Evolutionary conservation across 2,113 vertebrate species (phyloP).

Genomic region (Podocnemis expansa): DNA sequence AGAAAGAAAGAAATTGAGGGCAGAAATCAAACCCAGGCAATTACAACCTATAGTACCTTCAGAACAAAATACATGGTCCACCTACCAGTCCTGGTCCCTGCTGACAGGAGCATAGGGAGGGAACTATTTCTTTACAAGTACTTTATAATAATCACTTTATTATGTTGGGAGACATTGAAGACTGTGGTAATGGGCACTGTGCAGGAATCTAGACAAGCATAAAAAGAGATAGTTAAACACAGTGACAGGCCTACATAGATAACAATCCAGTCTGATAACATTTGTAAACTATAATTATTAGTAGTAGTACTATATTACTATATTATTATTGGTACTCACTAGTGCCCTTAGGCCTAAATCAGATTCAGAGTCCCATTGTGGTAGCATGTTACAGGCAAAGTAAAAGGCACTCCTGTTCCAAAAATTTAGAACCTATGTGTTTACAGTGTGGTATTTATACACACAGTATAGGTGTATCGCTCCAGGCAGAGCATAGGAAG

Average conservation of each 20-base stretch:
- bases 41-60: neutral
- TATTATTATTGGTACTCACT: neutral
- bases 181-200: neutral
- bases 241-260: slow-evolving; percentile 21
- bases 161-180: slow-evolving; percentile 12
- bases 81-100: neutral
- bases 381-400: neutral
- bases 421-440: neutral
- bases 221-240: slow-evolving; percentile 28
- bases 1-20: neutral
- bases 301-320: neutral
- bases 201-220: neutral
- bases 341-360: neutral
- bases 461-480: fast-evolving
- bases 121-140: slow-evolving; percentile 1
- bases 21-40: neutral
- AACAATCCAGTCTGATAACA: slow-evolving; percentile 41
- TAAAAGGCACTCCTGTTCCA: neutral
- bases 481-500: neutral
- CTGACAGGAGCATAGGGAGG: neutral
- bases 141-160: slow-evolving; percentile 18
- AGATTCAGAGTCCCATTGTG: neutral
- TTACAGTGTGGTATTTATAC: fast-evolving
- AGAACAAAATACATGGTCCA: neutral
- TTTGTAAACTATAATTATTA: slow-evolving; percentile 44